Evolutionary conservation across 1,140 invertebrate species (phyloP).

Genomic region (Antheraea mylitta): DNA sequence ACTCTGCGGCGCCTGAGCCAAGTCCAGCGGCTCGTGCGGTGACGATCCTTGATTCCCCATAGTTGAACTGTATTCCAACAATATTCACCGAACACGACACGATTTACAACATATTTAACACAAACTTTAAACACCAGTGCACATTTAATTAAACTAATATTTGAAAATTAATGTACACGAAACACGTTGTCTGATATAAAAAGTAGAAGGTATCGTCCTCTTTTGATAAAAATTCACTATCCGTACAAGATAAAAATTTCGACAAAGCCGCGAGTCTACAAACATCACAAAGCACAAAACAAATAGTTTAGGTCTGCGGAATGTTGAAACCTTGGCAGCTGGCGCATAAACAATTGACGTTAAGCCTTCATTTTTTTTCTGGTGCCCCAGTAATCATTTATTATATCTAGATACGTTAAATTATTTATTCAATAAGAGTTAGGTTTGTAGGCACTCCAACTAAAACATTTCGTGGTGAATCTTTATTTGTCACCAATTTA

Average conservation of each 20-base stretch:
- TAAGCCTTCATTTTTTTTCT: conserved; percentile 24
- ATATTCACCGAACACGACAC: conserved; percentile 17
- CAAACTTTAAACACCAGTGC: conserved; percentile 6
- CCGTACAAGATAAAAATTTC: conserved; percentile 65
- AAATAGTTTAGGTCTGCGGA: conserved; percentile 59
- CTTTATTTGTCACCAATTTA: background rate
- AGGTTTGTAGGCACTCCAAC: no score
- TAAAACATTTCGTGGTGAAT: background rate
- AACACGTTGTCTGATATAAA: conserved; percentile 41
- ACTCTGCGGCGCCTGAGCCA: conserved; percentile 64
- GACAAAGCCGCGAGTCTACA: conserved; percentile 59
- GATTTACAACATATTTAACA: conserved; percentile 10
- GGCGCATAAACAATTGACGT: conserved; percentile 43
- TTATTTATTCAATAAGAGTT: background rate
- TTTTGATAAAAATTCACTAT: conserved; percentile 48
- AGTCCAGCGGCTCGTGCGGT: conserved; percentile 83
- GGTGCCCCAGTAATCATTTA: conserved; percentile 35
- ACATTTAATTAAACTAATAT: conserved; percentile 36
- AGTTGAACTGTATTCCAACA: conserved; percentile 27
- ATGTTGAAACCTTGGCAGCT: conserved; percentile 56
- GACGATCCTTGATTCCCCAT: conserved; percentile 87
- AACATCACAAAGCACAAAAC: conserved; percentile 65
- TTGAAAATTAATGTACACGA: conserved; percentile 41
- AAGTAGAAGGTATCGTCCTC: conserved; percentile 39
- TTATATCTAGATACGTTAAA: background rate